A percentile compares a stretch with the other conserved stretches of the same genome.
Conservation (phyloP, 2,113 vertebrate species). For the Gadus chalcogrammus region DNA sequence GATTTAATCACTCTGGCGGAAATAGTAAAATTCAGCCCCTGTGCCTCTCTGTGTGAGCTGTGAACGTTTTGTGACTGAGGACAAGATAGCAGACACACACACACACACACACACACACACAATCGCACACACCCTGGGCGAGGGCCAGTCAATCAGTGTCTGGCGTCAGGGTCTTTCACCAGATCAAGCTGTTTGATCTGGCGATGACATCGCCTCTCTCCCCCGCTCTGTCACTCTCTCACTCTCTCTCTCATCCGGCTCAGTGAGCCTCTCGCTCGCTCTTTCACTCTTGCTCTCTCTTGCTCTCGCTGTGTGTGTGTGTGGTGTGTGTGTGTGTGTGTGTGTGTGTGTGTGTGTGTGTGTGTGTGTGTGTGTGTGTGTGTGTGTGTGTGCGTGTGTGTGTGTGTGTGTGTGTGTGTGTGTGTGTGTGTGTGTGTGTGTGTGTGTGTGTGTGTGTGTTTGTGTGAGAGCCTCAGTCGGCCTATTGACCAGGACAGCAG, state of each 20-base stretch:
- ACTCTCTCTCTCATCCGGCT: too few species aligned
- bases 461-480: slow-evolving; percentile 50
- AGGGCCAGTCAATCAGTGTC: slow-evolving; percentile 52
- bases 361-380: neutral
- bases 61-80: slow-evolving; percentile 32
- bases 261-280: neutral
- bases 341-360: neutral
- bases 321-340: too few species aligned
- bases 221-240: neutral
- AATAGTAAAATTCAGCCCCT: neutral
- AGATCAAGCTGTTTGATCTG: slow-evolving; percentile 60
- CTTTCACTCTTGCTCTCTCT: slow-evolving; percentile 18
- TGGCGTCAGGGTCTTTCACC: slow-evolving; percentile 27
- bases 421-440: too few species aligned
- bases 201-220: slow-evolving; percentile 34
- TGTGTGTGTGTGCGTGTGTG: slow-evolving; percentile 12
- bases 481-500: slow-evolving; percentile 58
- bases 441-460: too few species aligned
- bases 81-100: too few species aligned
- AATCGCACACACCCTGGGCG: slow-evolving; percentile 11
- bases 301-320: slow-evolving; percentile 18
- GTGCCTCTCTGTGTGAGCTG: slow-evolving; percentile 57
- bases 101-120: too few species aligned
- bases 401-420: slow-evolving; percentile 7
- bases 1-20: slow-evolving; percentile 56